Evolutionary conservation across 2,888 invertebrate species (phyloP), one percentile per base, ranked within the genome.

Genomic region (Polyommatus iphigenia): DNA sequence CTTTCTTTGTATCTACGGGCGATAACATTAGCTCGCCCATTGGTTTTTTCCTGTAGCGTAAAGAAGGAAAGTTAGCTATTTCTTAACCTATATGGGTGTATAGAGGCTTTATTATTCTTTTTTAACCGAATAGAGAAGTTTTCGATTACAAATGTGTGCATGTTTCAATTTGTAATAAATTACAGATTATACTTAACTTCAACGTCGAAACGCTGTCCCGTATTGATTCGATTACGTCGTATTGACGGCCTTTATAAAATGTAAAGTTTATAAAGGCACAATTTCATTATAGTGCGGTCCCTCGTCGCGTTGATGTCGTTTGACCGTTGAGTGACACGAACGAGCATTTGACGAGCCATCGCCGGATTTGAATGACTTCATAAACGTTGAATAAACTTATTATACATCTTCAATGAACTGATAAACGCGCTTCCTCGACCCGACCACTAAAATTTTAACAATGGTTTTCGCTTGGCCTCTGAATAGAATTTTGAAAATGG

Each of bases 291-390:
- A 86, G 86, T 81, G 13, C 24, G 46, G 62, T 71, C 76, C 62
- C 62, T 71, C 75, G 76, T 77, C 76, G 29, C 76, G 77, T 80
- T 78, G 85, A 87, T 87, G 88, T 89, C 89, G 87, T 87, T 90
- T 92, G 92, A 91, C 91, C 91, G 89, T 90, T 91, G 92, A 92
- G 88, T 92, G 93, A 91, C 92, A 88, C 85, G 83, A 79, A 84
- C 86, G 80, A 83, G 84, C 85, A 85, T 84, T 87, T 88, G 90
- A 87, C 88, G 84, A 83, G 75, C 29, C 54, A 29, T 24, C 85
- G 87, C 87, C 87, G 86, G 90, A 83, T 77, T 83, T 80, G 82
- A 83, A 82, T 83, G 83, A 87, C 86, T 86, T 86, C 86, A 84
- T 86, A 83, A 84, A 86, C 84, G 85, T 87, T 86, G 85, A 86